A percentile compares a stretch with the other conserved stretches of the same genome.
Evolutionary conservation across 2,888 invertebrate species (phyloP).

Genomic region (Willowsia nigromaculata): DNA sequence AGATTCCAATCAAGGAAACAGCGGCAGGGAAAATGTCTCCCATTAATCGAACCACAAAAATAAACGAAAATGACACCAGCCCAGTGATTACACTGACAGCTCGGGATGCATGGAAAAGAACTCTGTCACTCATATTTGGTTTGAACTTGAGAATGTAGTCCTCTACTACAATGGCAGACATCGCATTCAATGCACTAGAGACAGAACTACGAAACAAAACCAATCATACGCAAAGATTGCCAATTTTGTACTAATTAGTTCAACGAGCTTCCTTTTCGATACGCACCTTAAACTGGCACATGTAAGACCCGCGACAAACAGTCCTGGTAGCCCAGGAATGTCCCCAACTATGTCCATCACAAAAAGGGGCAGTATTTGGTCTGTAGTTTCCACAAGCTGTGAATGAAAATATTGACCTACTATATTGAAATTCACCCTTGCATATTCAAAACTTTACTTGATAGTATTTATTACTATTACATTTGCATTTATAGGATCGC

Average conservation of each 20-base stretch:
- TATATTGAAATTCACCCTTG: neutral
- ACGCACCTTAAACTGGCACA: slow-evolving; percentile 73
- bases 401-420: neutral
- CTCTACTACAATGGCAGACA: slow-evolving; percentile 71
- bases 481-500: slow-evolving; percentile 80
- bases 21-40: slow-evolving; percentile 87
- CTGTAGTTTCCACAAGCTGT: slow-evolving; percentile 84
- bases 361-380: slow-evolving; percentile 81
- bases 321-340: slow-evolving; percentile 84
- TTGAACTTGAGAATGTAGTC: slow-evolving; percentile 65
- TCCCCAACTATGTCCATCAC: slow-evolving; percentile 83
- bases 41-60: slow-evolving; percentile 82
- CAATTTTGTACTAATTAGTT: too few species aligned
- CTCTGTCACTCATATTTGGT: slow-evolving; percentile 54
- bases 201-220: slow-evolving; percentile 80
- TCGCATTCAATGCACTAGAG: slow-evolving; percentile 72
- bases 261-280: too few species aligned
- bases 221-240: too few species aligned
- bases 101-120: slow-evolving; percentile 64
- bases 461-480: slow-evolving; percentile 79
- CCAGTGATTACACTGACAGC: slow-evolving; percentile 58
- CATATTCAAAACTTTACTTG: neutral
- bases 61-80: slow-evolving; percentile 67
- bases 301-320: slow-evolving; percentile 73
- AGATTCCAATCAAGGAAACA: slow-evolving; percentile 67